These are phyloP conservation scores for Nymphalis polychloros DNA, from an alignment of 2,888 invertebrate genomes.

Conservation along the genomic window DNA sequence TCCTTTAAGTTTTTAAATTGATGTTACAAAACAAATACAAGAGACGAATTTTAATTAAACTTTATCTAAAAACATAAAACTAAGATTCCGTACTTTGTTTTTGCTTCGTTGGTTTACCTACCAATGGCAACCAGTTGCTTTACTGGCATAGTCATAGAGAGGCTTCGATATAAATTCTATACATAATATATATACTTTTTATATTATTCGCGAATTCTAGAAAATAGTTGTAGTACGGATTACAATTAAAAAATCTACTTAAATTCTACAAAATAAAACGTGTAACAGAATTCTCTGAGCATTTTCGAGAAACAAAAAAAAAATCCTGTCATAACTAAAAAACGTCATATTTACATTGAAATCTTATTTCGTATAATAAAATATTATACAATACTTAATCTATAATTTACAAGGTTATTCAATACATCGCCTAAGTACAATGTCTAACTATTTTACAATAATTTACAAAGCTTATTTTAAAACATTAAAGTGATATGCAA, in stretches of 20 bases:
- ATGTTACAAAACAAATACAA: conserved; percentile 19
- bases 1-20: not conserved
- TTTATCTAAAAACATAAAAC: conserved; percentile 5
- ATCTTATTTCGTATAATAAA: conserved; percentile 67
- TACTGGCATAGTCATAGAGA: conserved; percentile 1
- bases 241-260: conserved; percentile 38
- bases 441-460: conserved; percentile 75
- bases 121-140: not conserved
- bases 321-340: conserved; percentile 42
- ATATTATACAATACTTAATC: conserved; percentile 64
- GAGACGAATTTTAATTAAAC: conserved; percentile 2
- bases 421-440: conserved; percentile 67
- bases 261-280: conserved; percentile 37
- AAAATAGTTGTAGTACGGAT: conserved; percentile 14
- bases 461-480: conserved; percentile 73
- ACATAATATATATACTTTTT: conserved; percentile 11
- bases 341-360: conserved; percentile 69
- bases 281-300: conserved; percentile 48
- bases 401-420: conserved; percentile 60
- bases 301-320: conserved; percentile 49
- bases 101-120: conserved; percentile 2
- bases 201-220: conserved; percentile 17
- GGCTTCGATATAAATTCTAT: conserved; percentile 27
- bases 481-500: conserved; percentile 78
- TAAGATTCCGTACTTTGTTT: conserved; percentile 5